phyloP scores from a whole-genome alignment of 2,888 invertebrate species.

The Chouioia cunea region DNA sequence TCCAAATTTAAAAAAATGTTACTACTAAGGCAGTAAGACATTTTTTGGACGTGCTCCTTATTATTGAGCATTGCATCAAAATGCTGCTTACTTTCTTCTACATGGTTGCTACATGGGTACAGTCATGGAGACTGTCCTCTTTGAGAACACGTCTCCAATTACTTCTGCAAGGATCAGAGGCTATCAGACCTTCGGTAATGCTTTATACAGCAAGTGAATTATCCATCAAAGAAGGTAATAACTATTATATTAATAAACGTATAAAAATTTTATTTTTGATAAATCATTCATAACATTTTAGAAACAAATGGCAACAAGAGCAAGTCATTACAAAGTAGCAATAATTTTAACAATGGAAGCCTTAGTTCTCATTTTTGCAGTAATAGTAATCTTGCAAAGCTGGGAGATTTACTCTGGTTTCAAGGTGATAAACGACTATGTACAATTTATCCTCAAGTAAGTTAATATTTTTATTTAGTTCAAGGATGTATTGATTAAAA shows the following conservation, averaged over 20 bases:
- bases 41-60: slow-evolving; percentile 13
- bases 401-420: slow-evolving; percentile 76
- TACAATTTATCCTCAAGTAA: slow-evolving; percentile 73
- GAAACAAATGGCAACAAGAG: slow-evolving; percentile 47
- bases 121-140: slow-evolving; percentile 82
- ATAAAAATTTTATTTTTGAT: background rate
- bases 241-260: background rate
- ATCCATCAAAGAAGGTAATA: slow-evolving; percentile 57
- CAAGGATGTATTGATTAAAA: slow-evolving; percentile 8
- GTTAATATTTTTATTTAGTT: slow-evolving; percentile 2
- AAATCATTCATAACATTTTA: background rate
- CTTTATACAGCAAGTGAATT: slow-evolving; percentile 56
- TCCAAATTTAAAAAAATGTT: no score
- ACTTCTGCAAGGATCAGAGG: slow-evolving; percentile 54
- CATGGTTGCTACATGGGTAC: slow-evolving; percentile 85
- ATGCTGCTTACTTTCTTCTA: slow-evolving; percentile 87
- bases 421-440: slow-evolving; percentile 71
- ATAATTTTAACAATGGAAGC: slow-evolving; percentile 49
- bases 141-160: slow-evolving; percentile 76
- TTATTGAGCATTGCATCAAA: slow-evolving; percentile 26
- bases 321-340: slow-evolving; percentile 45
- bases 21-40: slow-evolving; percentile 1
- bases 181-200: slow-evolving; percentile 58
- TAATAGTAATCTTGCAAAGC: slow-evolving; percentile 72
- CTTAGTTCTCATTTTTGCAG: slow-evolving; percentile 72